These are phyloP conservation scores for Sphenodon punctatus DNA, from an alignment of 2,797 vertebrate genomes.

Conservation along the genomic window DNA sequence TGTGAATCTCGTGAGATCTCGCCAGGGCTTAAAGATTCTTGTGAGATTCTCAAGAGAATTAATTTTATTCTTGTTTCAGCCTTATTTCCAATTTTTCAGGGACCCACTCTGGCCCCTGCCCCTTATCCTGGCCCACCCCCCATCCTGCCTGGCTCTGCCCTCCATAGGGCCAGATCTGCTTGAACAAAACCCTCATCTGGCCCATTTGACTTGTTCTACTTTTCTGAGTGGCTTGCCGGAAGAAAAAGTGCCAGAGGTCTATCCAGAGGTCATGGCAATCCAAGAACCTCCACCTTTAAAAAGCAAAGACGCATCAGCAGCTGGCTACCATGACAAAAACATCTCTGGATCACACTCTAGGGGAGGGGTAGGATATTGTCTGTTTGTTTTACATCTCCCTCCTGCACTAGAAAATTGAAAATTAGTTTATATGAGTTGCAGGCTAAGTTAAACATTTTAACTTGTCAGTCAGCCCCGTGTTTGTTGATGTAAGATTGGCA, in stretches of 20 bases:
- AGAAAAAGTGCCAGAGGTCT: no score
- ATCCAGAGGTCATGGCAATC: neutral
- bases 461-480: slow-evolving; percentile 86
- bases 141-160: no score
- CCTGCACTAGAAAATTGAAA: slow-evolving; percentile 74
- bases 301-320: neutral
- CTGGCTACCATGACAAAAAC: accelerated
- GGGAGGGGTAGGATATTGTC: slow-evolving; percentile 55
- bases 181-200: no score
- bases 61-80: no score
- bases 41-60: no score
- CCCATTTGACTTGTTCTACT: neutral
- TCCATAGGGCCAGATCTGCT: no score
- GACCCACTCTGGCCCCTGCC: no score
- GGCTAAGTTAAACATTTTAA: slow-evolving; percentile 88
- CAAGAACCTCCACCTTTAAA: neutral
- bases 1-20: no score
- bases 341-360: neutral
- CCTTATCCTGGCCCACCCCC: no score
- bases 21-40: no score
- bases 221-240: no score
- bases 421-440: slow-evolving; percentile 72
- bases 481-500: slow-evolving; percentile 91
- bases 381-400: slow-evolving; percentile 79
- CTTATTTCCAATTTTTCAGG: no score